phyloP scores from a whole-genome alignment of 2,888 invertebrate genomes.

The Graphium colonna region DNA sequence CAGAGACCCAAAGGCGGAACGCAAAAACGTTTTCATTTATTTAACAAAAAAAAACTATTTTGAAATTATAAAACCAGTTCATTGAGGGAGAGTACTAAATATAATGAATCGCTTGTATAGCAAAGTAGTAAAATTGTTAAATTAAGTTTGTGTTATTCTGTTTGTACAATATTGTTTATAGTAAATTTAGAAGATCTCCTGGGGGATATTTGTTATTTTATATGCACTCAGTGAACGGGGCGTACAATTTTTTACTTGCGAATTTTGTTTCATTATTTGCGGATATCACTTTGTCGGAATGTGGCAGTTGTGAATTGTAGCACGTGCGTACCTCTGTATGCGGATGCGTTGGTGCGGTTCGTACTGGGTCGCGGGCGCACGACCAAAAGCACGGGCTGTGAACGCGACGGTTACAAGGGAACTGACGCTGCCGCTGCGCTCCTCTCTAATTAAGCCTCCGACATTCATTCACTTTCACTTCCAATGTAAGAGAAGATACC shows the following conservation, averaged over 20 bases:
- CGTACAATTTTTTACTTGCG: too few species aligned
- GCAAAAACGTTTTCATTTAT: neutral
- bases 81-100: too few species aligned
- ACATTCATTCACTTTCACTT: conserved; percentile 80
- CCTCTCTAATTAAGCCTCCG: conserved; percentile 79
- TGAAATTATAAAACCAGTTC: too few species aligned
- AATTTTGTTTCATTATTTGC: conserved; percentile 11
- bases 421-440: conserved; percentile 70
- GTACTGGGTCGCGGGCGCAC: conserved; percentile 31
- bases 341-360: conserved; percentile 34
- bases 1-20: conserved; percentile 4
- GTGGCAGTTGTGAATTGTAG: conserved; percentile 26
- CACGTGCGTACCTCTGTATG: conserved; percentile 65
- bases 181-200: too few species aligned
- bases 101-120: too few species aligned
- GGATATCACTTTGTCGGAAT: conserved; percentile 4
- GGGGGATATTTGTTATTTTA: neutral
- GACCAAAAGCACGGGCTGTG: conserved; percentile 49
- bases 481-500: conserved; percentile 71
- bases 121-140: too few species aligned
- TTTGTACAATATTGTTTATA: too few species aligned
- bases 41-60: too few species aligned
- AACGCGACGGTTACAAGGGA: conserved; percentile 65
- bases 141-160: too few species aligned
- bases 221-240: neutral